phyloP scores from a whole-genome alignment of 2,888 invertebrate genomes.

The Noctua comes region DNA sequence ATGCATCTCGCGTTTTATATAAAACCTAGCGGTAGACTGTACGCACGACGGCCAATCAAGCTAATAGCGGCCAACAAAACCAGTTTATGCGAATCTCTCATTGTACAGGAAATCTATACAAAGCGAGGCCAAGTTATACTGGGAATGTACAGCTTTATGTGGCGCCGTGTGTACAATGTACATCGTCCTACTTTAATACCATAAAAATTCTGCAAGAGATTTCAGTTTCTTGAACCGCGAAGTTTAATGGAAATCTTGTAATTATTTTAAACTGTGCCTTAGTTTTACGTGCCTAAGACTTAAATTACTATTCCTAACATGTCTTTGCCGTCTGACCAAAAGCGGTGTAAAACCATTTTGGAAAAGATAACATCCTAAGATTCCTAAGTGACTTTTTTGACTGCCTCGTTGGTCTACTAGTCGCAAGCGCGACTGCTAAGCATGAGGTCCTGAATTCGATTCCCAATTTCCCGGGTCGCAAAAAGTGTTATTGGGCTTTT shows the following conservation, averaged over 20 bases:
- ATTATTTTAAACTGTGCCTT: conserved; percentile 12
- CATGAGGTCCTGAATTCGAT: too few species aligned
- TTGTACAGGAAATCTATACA: too few species aligned
- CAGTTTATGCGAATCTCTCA: too few species aligned
- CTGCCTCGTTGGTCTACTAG: not conserved
- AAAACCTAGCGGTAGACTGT: conserved; percentile 31
- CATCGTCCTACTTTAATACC: conserved; percentile 44
- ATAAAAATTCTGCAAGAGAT: conserved; percentile 59
- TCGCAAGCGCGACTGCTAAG: not conserved
- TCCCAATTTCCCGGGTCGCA: too few species aligned
- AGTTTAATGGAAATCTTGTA: conserved; percentile 43
- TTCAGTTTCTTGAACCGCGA: conserved; percentile 55
- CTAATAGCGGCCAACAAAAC: too few species aligned
- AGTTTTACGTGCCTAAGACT: not conserved
- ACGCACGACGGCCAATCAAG: too few species aligned
- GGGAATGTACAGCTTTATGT: too few species aligned
- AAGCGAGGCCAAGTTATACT: too few species aligned
- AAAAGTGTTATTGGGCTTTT: too few species aligned
- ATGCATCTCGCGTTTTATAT: conserved; percentile 60
- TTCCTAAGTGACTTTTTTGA: not conserved
- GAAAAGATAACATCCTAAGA: conserved; percentile 1
- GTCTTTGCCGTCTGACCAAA: not conserved
- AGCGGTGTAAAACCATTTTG: conserved; percentile 21
- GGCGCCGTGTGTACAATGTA: too few species aligned
- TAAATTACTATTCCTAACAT: conserved; percentile 22